Base-by-base conservation (phyloP, 2,888 invertebrate genomes). In the Apodemia zela region DNA sequence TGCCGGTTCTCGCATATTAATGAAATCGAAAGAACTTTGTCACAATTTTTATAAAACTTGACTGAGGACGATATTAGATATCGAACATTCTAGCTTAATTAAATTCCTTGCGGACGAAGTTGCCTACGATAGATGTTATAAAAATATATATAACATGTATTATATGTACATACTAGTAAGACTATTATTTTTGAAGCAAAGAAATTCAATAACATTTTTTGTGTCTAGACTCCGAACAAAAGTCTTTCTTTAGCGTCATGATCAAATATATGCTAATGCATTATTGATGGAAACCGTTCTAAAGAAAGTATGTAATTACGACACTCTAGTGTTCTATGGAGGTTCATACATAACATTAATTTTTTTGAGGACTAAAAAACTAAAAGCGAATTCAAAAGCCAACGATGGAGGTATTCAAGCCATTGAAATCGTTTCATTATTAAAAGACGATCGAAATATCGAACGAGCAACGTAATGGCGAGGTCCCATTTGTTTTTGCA, bases 221-320 rank as follows among this genome's bases (percentile, higher is more conserved):
- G 25, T 13, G 15, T 54, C 54, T 54, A 54, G 54, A 54, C 54
- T 25, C 15, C 13, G 18, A 54, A 54, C 54, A 54, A 54, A 54
- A 54, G 54, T 25, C 21, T 54, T 25, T 51, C 21, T 51, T 54
- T 54, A 6, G 54, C 15, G 15, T 54, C 13, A 25, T 25, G 25
- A 54, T 25, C 54, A 54, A 54, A 54, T 54, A 54, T 54, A 54
- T 54, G 54, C 54, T 29, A 54, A 54, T 29, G 54, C 25, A 54
- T 54, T 54, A 54, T 54, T 54, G 45, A 47, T 47, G 45, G 17
- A 47, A 47, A 47, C 45, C 45, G 45, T 17, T 47, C 45, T 17
- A 47, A 17, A 47, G 45, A 47, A 47, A 47, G 45, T 47, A 47
- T 47, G 45, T 47, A 47, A 47, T 47, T 47, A 47, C 45, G 45